A percentile compares a stretch with the other conserved stretches of the same genome.
phyloP scores from a whole-genome alignment of 2,113 vertebrate species.

The Neolamprologus variostigma region DNA sequence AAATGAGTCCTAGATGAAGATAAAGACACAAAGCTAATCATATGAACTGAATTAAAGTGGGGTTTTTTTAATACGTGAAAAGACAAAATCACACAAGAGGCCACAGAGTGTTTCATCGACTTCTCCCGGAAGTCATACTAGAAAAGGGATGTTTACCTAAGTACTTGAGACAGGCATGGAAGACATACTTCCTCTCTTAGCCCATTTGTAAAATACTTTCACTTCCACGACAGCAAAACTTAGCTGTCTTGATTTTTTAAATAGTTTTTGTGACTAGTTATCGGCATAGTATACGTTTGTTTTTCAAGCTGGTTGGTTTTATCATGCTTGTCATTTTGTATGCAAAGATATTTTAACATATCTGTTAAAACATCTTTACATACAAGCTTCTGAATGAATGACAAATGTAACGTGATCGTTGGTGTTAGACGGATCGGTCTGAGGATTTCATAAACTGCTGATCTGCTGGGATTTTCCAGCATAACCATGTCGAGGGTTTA shows the following conservation, averaged over 20 bases:
- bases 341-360: background rate
- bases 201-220: background rate
- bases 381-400: background rate
- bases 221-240: accelerated
- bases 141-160: background rate
- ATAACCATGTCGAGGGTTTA: background rate
- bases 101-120: background rate
- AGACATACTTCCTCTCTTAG: background rate
- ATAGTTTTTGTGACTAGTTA: background rate
- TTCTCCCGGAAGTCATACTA: background rate
- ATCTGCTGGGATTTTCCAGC: background rate
- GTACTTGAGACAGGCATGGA: background rate
- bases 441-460: background rate
- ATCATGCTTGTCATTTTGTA: background rate
- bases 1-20: background rate
- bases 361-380: background rate
- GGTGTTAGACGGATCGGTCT: background rate
- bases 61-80: accelerated
- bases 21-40: background rate
- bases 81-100: background rate
- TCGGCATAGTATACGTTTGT: background rate
- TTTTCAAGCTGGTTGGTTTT: background rate
- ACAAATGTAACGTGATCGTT: background rate
- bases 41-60: background rate
- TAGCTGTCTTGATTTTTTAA: background rate